These are phyloP conservation scores for Antheraea pernyi DNA, from an alignment of 1,140 invertebrate species.

Conservation along the genomic window DNA sequence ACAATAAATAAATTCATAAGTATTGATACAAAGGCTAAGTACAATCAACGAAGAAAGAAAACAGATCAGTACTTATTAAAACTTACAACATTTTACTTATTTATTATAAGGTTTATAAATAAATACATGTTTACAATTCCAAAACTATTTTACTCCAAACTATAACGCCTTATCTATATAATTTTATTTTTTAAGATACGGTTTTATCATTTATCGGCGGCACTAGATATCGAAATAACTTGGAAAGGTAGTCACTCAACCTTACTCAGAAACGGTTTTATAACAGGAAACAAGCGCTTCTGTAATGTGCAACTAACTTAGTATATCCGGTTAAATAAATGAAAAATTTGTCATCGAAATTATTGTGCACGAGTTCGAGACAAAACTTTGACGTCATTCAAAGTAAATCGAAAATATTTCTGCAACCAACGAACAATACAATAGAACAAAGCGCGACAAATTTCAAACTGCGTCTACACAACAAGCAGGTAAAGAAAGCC, in stretches of 20 bases:
- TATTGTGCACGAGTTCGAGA: not conserved
- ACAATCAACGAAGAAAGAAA: too few species aligned
- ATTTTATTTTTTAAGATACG: not conserved
- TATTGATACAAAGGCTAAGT: too few species aligned
- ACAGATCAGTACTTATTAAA: too few species aligned
- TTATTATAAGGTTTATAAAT: too few species aligned
- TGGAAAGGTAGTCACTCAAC: conserved; percentile 12
- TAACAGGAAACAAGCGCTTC: conserved; percentile 23
- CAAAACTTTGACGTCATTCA: not conserved
- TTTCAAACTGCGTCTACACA: conserved; percentile 2
- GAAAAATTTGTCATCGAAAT: not conserved
- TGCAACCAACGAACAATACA: conserved; percentile 21
- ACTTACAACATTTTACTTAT: too few species aligned
- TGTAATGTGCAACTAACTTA: not conserved
- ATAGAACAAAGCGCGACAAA: conserved; percentile 11
- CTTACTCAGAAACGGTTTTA: conserved; percentile 10
- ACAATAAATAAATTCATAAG: too few species aligned
- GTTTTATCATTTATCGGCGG: conserved; percentile 2
- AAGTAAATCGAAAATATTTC: not conserved
- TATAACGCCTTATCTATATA: not conserved
- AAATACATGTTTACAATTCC: too few species aligned
- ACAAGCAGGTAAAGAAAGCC: conserved; percentile 57
- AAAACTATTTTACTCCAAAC: not conserved
- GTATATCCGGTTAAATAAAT: conserved; percentile 7
- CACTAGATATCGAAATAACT: conserved; percentile 4